Evolutionary conservation across 2,797 vertebrate species (phyloP).

Genomic region (Protosalanx chinensis): DNA sequence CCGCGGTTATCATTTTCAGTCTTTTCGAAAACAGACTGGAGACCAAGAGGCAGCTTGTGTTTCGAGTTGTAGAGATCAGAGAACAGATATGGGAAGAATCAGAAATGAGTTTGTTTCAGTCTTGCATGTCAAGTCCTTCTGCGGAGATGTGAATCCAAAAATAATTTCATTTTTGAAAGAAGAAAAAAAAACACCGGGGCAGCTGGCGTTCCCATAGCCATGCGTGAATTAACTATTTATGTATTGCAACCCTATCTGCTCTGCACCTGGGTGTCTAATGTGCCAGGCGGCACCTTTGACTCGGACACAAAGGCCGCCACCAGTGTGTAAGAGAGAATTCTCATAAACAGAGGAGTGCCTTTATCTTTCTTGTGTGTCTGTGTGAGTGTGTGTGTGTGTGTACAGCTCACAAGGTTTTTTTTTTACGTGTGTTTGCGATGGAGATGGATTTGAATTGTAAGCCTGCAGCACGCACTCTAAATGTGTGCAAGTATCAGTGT

Average conservation of each 20-base stretch:
- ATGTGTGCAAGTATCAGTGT: conserved; percentile 25
- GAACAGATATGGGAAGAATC: conserved; percentile 26
- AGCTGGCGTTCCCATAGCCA: conserved; percentile 82
- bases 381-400: conserved; percentile 21
- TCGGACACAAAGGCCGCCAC: conserved; percentile 48
- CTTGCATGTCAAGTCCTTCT: conserved; percentile 75
- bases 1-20: background rate
- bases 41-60: background rate
- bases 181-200: conserved; percentile 69
- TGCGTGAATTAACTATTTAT: conserved; percentile 66
- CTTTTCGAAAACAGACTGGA: background rate
- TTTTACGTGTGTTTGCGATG: conserved; percentile 3
- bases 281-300: conserved; percentile 81
- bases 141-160: conserved; percentile 68
- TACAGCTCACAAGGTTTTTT: background rate
- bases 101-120: conserved; percentile 69
- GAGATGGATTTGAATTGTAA: background rate
- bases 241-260: conserved; percentile 78
- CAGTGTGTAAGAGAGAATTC: conserved; percentile 50
- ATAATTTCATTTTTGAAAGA: conserved; percentile 67
- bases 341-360: conserved; percentile 47
- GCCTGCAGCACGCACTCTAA: background rate
- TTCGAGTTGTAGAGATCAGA: background rate
- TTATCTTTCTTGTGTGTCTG: conserved; percentile 61
- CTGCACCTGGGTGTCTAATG: conserved; percentile 83